Conservation (phyloP, 2,113 vertebrate genomes). For the Cavia aperea region DNA sequence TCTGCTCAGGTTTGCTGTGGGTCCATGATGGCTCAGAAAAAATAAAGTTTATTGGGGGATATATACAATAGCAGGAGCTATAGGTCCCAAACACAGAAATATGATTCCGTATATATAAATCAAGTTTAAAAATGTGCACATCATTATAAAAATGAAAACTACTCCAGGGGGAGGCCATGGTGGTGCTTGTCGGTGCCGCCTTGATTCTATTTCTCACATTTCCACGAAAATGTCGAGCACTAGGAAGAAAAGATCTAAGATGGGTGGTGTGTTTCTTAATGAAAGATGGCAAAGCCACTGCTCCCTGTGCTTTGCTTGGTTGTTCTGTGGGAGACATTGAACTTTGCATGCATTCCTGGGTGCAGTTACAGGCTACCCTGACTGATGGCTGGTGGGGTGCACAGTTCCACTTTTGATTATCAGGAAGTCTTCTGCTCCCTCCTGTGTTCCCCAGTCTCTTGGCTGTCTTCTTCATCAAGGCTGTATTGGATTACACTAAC, state of each 20-base stretch:
- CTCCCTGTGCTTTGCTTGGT: not conserved
- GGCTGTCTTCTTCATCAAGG: not conserved
- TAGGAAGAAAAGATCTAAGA: not conserved
- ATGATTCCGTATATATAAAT: constrained; percentile 30
- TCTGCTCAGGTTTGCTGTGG: not conserved
- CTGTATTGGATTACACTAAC: not conserved
- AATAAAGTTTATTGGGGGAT: not conserved
- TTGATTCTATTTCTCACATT: not conserved
- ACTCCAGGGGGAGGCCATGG: not conserved
- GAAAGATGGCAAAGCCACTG: not conserved
- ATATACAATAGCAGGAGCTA: not conserved
- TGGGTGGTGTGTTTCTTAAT: not conserved
- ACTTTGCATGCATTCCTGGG: not conserved
- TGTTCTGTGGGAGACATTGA: not conserved
- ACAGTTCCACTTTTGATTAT: not conserved
- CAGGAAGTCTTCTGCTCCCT: not conserved
- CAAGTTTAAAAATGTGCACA: not conserved
- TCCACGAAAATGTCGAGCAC: not conserved
- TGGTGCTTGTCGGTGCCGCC: too few species aligned
- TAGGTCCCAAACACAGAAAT: not conserved
- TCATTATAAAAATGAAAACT: not conserved
- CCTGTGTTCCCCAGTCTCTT: not conserved
- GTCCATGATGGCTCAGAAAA: constrained; percentile 18
- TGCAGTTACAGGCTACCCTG: not conserved
- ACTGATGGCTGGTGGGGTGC: not conserved